phyloP scores from a whole-genome alignment of 2,113 vertebrate species.

The Cinclus mexicanus region DNA sequence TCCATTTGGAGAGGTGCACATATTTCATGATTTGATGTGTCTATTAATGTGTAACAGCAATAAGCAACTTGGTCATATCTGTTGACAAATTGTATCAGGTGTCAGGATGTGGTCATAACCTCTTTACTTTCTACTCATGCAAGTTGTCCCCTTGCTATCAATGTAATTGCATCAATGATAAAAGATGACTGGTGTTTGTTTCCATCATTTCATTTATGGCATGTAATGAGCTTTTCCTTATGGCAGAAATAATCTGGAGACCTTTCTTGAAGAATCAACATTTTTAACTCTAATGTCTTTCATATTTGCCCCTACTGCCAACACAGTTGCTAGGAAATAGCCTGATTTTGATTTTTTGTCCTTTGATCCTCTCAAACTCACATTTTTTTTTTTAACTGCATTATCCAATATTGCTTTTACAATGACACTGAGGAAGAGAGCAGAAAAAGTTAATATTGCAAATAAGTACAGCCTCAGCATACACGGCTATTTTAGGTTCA shows the following conservation, averaged over 20 bases:
- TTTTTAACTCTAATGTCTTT: not conserved
- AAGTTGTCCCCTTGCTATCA: not conserved
- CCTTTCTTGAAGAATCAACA: not conserved
- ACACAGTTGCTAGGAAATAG: not conserved
- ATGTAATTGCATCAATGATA: not conserved
- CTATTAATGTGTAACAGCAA: not conserved
- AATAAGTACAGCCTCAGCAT: not conserved
- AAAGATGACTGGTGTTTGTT: not conserved
- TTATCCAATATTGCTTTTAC: not conserved
- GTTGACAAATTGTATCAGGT: not conserved
- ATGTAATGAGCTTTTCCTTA: not conserved
- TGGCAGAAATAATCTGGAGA: not conserved
- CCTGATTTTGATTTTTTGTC: not conserved
- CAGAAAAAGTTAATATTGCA: not conserved
- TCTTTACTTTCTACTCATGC: not conserved
- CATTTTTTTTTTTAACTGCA: not conserved
- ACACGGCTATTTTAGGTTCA: not conserved
- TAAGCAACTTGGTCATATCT: not conserved
- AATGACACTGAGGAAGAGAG: not conserved
- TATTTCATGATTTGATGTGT: not conserved
- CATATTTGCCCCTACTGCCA: not conserved
- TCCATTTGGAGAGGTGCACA: not conserved
- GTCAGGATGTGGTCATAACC: not conserved
- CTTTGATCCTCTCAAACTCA: slow-evolving; percentile 3
- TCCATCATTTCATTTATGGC: not conserved